phyloP scores from a whole-genome alignment of 2,797 vertebrate genomes.

The Sebastes itinus region DNA sequence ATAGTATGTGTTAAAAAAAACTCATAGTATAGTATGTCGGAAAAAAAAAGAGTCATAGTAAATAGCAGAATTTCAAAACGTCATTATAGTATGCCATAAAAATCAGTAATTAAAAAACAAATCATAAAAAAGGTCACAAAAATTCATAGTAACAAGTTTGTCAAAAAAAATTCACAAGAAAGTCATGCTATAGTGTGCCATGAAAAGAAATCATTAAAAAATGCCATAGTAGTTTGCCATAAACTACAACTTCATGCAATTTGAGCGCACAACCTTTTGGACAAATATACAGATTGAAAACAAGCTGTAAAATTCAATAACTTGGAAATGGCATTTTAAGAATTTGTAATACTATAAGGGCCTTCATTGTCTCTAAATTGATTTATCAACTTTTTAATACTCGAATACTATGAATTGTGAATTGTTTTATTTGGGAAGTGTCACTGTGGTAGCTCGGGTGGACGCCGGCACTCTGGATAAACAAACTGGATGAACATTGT shows the following conservation, averaged over 20 bases:
- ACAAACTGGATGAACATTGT: not conserved
- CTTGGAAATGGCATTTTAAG: not conserved
- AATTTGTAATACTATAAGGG: not conserved
- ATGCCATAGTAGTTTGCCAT: too few species aligned
- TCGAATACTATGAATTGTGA: not conserved
- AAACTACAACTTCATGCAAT: not conserved
- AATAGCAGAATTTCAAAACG: too few species aligned
- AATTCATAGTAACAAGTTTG: not conserved
- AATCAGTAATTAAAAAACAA: not conserved
- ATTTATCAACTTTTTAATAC: not conserved
- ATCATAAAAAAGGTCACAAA: not conserved
- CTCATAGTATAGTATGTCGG: too few species aligned
- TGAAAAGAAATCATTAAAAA: too few species aligned
- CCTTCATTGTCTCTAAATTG: not conserved
- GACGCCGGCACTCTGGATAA: not conserved
- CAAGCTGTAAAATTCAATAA: not conserved
- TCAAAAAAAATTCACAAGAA: not conserved
- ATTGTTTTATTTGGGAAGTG: conserved; percentile 19
- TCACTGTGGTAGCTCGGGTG: not conserved
- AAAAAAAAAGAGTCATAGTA: too few species aligned
- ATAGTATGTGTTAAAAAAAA: too few species aligned
- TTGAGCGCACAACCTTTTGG: not conserved
- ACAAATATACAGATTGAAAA: not conserved
- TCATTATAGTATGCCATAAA: not conserved
- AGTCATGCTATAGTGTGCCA: not conserved